Evolutionary conservation across 2,797 vertebrate genomes (phyloP), one percentile per base, ranked within the genome.

Genomic region (Halcyon leucocephala): DNA sequence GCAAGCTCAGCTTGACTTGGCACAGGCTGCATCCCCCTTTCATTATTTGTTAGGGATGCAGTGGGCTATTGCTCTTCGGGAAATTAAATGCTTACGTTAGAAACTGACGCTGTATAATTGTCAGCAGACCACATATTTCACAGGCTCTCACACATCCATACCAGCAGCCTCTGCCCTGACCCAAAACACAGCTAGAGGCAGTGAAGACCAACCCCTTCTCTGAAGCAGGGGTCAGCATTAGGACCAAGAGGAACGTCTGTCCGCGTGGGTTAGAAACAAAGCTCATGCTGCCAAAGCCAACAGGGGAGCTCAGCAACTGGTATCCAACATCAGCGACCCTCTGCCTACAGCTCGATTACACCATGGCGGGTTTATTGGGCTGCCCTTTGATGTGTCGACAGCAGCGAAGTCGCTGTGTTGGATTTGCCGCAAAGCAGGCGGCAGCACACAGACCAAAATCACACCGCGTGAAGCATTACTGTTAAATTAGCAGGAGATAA

Each of bases 341-440:
- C 71, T n/a, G 19, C 71, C 74, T 14, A 10, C 8, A 29, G 24
- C 49, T 5, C 3, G 44, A 22, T 57, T 19, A 8, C 3, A 0
- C 13, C 4, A 3, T 6, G 17, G 65, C 4, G 20, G 35, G 79
- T 71, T 46, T 81, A n/a, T 66, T 26, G 2, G 67, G 42, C 72
- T 55, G 58, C 39, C 70, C 73, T 79, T 73, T 57, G 78, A 71
- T 39, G 72, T 39, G 72, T 78, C 14, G 5, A 77, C 52, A 86
- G 73, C 73, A 51, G 81, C 51, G 24, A 58, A 79, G 39, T 22
- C 4, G 7, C 76, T 24, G 41, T 12, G 66, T 2, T 26, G 44
- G 57, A 46, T 77, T 31, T 57, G 64, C 31, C 8, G 0, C 48
- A 31, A 31, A 1, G 46, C 21, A 3, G 49, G 83, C 0, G 0